phyloP scores from a whole-genome alignment of 2,888 invertebrate genomes.

The Synanthedon vespiformis region DNA sequence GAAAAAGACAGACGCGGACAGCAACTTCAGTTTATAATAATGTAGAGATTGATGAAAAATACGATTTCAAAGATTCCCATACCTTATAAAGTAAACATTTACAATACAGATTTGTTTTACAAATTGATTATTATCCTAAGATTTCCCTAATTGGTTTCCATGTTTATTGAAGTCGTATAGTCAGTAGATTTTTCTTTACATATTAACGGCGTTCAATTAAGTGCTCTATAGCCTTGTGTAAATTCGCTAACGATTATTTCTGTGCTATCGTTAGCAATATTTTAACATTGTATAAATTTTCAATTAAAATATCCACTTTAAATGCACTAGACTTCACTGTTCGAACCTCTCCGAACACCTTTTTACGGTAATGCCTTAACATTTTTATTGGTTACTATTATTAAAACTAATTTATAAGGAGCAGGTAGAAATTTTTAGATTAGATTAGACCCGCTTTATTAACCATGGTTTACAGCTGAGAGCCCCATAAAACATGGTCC shows the following conservation, averaged over 20 bases:
- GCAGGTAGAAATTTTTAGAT: constrained; percentile 57
- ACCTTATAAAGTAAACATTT: too few relatives aligned
- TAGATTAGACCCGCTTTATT: constrained; percentile 45
- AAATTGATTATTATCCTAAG: too few relatives aligned
- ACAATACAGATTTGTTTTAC: too few relatives aligned
- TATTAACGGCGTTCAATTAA: background rate
- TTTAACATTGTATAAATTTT: background rate
- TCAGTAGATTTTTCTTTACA: too few relatives aligned
- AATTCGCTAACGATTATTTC: background rate
- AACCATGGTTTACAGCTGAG: constrained; percentile 42
- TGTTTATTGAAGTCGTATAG: too few relatives aligned
- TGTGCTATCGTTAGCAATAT: background rate
- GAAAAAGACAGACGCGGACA: too few relatives aligned
- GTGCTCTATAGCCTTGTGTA: background rate
- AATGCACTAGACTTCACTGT: background rate
- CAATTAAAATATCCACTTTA: background rate
- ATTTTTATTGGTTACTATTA: constrained; percentile 3
- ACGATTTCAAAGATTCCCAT: too few relatives aligned
- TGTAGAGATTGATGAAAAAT: too few relatives aligned
- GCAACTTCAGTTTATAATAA: too few relatives aligned
- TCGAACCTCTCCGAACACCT: constrained; percentile 12
- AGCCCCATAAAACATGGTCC: constrained; percentile 41
- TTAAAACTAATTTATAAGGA: constrained; percentile 36
- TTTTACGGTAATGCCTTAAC: constrained; percentile 14
- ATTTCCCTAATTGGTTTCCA: too few relatives aligned